Base-by-base conservation (phyloP, 2,888 invertebrate species). In the Tuta absoluta region DNA sequence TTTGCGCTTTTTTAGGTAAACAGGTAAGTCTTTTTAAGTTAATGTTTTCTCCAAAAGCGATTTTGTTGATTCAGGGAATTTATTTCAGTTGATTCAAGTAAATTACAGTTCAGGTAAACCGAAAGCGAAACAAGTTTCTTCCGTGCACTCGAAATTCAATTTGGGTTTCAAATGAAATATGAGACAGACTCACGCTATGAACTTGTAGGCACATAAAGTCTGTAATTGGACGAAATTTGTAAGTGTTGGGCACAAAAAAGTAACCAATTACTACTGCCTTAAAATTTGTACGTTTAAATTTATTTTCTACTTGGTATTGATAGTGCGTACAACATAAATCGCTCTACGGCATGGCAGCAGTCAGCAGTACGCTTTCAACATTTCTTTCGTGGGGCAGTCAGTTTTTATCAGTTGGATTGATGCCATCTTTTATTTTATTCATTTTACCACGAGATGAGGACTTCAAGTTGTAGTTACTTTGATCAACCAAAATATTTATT, bases 61-160 rank as follows among this genome's bases (percentile, higher is more conserved):
- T 17, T 45, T n/a, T 45, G 33, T 45, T 17, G n/a, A 17, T 45
- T 17, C 45, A 45, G n/a, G 17, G 17, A 45, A 7, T 17, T 45
- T n/a, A 45, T 45, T 45, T 45, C 45, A 17, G 45, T 45, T 8
- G 33, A 33, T 33, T 45, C 49, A 10, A 21, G 21, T 11, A 19
- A 21, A 49, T 49, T 49, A 19, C 49, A 21, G 49, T 41, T 41
- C 41, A 41, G 41, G 59, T 23, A 41, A 23, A 19, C 37, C 28
- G 24, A 23, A 23, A 59, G 37, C 28, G 24, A 23, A 23, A 59
- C 59, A 38, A 23, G 19, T 19, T 58, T 37, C 57, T 37, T 49
- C 49, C 49, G 49, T 56, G 56, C 38, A 37, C 58, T 33, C 58
- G 37, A 37, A 58, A 58, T 37, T 58, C 37, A 11, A 37, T 17